Base-by-base conservation (phyloP, 2,888 invertebrate genomes). In the Conops quadrifasciatus region DNA sequence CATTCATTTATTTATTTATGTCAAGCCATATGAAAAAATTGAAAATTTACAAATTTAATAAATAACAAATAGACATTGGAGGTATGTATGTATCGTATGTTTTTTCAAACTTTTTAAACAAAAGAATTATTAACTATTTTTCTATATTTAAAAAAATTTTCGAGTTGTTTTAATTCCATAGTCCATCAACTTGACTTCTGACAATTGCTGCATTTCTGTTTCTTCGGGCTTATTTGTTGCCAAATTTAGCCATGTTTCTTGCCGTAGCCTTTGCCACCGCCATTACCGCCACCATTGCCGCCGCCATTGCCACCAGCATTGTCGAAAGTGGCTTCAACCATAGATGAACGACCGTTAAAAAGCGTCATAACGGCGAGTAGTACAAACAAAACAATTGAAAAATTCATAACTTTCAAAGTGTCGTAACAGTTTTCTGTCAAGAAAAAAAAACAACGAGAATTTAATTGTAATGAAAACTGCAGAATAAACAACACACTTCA, bases 171-270 rank as follows among this genome's bases (percentile, higher is more conserved):
- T 36, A 4, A 36, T 7, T 36, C 36, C 9, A 9, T 9, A 36
- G 9, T 36, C 36, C 36, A 36, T 9, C 36, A 36, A 36, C 4
- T 36, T 36, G 4, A 36, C 9, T 4, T 7, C 36, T 36, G 36
- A 36, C 9, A 36, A 36, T 9, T 9, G 36, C 9, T 36, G 9
- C 4, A 36, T 36, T 36, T 36, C 36, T n/a, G n/a, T n/a, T n/a
- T 36, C 36, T 36, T 36, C 36, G 36, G 36, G 5, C n/a, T n/a
- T n/a, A n/a, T n/a, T n/a, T n/a, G n/a, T 53, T 0, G 11, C 7
- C 53, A 5, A 26, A 2, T 56, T 71, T 70, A 74, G 30, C 76
- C 74, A 70, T 72, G 72, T 65, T 74, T 74, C 62, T 72, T 75
- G n/a, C 74, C 69, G 15, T 72, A 65, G 11, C 72, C 66, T 26